Evolutionary conservation across 1,140 invertebrate species (phyloP).

Genomic region (Planococcus citri): DNA sequence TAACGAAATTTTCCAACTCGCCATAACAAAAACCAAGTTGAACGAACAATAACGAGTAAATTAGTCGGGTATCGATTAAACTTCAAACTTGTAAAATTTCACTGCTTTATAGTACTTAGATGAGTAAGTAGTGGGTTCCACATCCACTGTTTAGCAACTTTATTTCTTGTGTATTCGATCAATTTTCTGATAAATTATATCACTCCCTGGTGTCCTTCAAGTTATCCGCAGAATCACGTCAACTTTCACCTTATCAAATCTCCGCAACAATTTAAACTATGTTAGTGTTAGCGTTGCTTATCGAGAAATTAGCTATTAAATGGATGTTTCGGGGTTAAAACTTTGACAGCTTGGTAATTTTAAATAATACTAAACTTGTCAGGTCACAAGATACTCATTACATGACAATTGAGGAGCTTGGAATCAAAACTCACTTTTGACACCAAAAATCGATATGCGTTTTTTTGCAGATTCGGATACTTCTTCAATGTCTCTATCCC

Average conservation of each 20-base stretch:
- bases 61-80: not conserved
- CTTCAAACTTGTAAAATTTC: not conserved
- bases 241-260: not conserved
- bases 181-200: not conserved
- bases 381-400: no score
- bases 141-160: not conserved
- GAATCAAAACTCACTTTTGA: no score
- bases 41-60: constrained; percentile 2
- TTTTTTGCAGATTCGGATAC: no score
- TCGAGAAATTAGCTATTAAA: not conserved
- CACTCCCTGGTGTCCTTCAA: not conserved
- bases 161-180: not conserved
- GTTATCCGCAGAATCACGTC: not conserved
- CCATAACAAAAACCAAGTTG: not conserved
- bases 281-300: not conserved
- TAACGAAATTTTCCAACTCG: not conserved
- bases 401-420: no score
- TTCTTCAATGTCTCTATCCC: no score
- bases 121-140: not conserved
- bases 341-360: no score
- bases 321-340: not conserved
- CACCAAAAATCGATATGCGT: no score
- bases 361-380: no score
- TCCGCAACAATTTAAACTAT: not conserved
- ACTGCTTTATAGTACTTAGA: not conserved